Evolutionary conservation across 2,797 vertebrate genomes (phyloP).

Genomic region (Helarctos malayanus): DNA sequence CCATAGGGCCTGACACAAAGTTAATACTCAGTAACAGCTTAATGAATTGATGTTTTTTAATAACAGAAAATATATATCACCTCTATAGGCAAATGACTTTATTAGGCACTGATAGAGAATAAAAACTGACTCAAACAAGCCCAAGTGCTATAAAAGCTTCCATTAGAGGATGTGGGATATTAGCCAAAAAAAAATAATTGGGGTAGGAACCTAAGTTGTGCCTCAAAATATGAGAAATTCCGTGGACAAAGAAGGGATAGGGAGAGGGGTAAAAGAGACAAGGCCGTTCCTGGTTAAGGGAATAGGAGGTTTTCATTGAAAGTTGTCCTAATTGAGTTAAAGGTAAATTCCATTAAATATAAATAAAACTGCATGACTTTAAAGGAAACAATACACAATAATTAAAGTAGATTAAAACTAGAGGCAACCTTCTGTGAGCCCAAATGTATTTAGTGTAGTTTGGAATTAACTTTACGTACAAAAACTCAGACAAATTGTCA

Average conservation of each 20-base stretch:
- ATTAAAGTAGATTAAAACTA: conserved; percentile 60
- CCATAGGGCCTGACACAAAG: neutral
- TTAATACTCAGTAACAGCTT: conserved; percentile 8
- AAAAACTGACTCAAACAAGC: neutral
- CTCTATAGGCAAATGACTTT: neutral
- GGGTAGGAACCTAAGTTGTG: neutral
- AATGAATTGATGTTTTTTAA: neutral
- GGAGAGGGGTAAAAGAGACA: neutral
- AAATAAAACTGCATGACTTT: conserved; percentile 63
- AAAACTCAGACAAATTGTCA: neutral
- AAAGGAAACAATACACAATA: conserved; percentile 44
- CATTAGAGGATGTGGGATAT: neutral
- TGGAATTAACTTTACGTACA: conserved; percentile 58
- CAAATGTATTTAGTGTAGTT: conserved; percentile 50
- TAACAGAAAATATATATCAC: neutral
- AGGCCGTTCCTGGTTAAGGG: neutral
- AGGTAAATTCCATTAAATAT: conserved; percentile 64
- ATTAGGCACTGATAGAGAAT: neutral
- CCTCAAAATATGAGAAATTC: neutral
- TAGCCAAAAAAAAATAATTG: neutral
- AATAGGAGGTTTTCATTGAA: neutral
- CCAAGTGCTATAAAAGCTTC: neutral
- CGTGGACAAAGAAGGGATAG: neutral
- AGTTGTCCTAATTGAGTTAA: conserved; percentile 44
- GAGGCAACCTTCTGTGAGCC: conserved; percentile 20